phyloP scores from a whole-genome alignment of 92 coral and sea anemone species.

The Paragorgia papillata region DNA sequence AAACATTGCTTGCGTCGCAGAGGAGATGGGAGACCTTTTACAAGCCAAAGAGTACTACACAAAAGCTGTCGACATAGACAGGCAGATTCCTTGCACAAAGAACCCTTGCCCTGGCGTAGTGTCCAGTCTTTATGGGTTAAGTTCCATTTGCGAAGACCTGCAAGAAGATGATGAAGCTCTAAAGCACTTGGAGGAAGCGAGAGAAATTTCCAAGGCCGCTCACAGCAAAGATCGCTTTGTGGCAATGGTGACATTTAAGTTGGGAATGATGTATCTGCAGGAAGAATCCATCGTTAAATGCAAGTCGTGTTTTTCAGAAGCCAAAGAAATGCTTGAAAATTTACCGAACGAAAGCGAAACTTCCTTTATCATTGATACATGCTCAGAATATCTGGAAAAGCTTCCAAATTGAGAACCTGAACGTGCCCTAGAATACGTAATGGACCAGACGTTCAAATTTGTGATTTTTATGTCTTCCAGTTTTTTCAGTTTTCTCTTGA shows the following conservation, averaged over 20 bases:
- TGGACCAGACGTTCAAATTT: too few relatives aligned
- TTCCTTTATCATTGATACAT: too few relatives aligned
- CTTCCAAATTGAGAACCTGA: too few relatives aligned
- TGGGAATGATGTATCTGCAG: slow-evolving; percentile 44
- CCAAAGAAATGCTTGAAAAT: too few relatives aligned
- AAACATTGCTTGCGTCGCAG: slow-evolving; percentile 13
- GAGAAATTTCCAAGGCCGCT: background rate
- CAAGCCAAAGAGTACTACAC: slow-evolving; percentile 23
- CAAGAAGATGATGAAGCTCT: slow-evolving; percentile 7
- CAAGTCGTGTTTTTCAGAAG: background rate
- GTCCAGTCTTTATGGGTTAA: slow-evolving; percentile 5
- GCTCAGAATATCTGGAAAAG: too few relatives aligned
- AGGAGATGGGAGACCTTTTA: background rate
- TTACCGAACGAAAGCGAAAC: too few relatives aligned
- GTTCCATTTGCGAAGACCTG: slow-evolving; percentile 22
- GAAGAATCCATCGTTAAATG: slow-evolving; percentile 44
- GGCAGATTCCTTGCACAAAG: background rate
- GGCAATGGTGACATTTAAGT: slow-evolving; percentile 32
- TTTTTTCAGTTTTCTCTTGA: too few relatives aligned
- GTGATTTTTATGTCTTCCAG: too few relatives aligned
- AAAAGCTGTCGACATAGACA: slow-evolving; percentile 25
- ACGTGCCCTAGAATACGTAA: too few relatives aligned
- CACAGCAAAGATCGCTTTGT: slow-evolving; percentile 53
- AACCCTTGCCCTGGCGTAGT: background rate
- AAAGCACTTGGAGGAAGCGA: slow-evolving; percentile 28